Base-by-base conservation (phyloP, 2,797 vertebrate species). In the Rhadinocentrus ornatus region DNA sequence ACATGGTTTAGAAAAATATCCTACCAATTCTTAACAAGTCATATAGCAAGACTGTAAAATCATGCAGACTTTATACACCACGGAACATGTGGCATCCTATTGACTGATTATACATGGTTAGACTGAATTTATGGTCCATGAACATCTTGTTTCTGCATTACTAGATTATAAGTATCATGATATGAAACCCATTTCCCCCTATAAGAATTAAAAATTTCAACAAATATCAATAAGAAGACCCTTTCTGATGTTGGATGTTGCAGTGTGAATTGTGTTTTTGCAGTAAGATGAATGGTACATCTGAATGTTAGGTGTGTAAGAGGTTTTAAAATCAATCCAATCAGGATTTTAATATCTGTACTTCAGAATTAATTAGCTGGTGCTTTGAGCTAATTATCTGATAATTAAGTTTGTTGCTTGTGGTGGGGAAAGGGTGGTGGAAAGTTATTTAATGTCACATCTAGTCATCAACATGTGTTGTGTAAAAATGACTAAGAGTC, bases 41-140 rank as follows among this genome's bases (percentile, higher is more conserved):
- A 66, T 12, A 65, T 52, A 50, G 54, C 26, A 56, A 71, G 20
- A 37, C 18, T 24, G 48, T 20, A 22, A 12, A 55, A 27, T 29
- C 37, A 22, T 41, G 26, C 52, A 10, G 26, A 60, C 13, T 16
- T 26, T 55, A 54, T 34, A 22, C 24, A 48, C 48, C 18, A 60
- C 22, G 50, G 31, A 27, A 1, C 20, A 27, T 29, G 26, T 15
- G 52, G 6, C 10, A 16, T 54, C 26, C 26, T 54, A 29, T 27
- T 29, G 13, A 54, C 52, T 54, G 52, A 29, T 54, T 54, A 27
- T 54, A 29, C 26, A 54, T 29, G 26, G 24, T 54, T 27, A 54
- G 52, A 54, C 26, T 27, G 13, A 54, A 54, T 54, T 27, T 15
- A 54, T 54, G 52, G 26, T 29, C 26, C 52, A 54, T 54, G 52